phyloP scores from a whole-genome alignment of 2,888 invertebrate genomes.

The Eremobia ochroleuca region DNA sequence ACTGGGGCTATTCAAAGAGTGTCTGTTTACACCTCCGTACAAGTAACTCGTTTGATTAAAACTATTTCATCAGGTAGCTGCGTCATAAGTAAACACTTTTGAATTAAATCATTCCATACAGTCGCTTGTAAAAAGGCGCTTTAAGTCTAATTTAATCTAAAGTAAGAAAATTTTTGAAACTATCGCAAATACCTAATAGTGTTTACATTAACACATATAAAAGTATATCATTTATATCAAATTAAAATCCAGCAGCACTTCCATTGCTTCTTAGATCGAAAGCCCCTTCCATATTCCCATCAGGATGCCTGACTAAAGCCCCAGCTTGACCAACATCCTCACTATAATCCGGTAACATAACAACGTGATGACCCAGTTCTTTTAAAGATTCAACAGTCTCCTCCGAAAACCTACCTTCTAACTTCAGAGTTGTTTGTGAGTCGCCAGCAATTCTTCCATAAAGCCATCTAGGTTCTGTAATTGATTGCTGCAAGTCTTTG shows the following conservation, averaged over 20 bases:
- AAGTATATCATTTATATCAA: neutral
- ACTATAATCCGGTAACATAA: conserved; percentile 74
- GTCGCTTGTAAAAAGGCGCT: neutral
- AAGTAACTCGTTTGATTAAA: neutral
- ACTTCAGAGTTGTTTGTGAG: conserved; percentile 69
- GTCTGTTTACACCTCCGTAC: neutral
- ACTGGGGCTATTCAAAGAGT: neutral
- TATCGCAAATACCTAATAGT: neutral
- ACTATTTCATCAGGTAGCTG: neutral
- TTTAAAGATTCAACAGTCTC: conserved; percentile 80
- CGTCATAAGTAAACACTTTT: neutral
- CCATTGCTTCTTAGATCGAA: conserved; percentile 84
- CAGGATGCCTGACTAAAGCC: conserved; percentile 80
- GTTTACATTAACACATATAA: neutral
- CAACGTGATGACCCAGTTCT: conserved; percentile 79
- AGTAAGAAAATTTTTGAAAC: neutral
- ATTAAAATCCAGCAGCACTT: conserved; percentile 81
- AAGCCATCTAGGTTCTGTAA: conserved; percentile 84
- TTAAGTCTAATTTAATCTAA: neutral
- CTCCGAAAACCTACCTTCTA: conserved; percentile 81
- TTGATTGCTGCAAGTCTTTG: conserved; percentile 76
- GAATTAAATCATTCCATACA: neutral
- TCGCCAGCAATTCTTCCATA: conserved; percentile 77
- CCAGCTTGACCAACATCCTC: conserved; percentile 83
- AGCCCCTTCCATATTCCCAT: conserved; percentile 85